These are phyloP conservation scores for Peromyscus aztecus DNA, from an alignment of 2,797 vertebrate species.

Conservation along the genomic window DNA sequence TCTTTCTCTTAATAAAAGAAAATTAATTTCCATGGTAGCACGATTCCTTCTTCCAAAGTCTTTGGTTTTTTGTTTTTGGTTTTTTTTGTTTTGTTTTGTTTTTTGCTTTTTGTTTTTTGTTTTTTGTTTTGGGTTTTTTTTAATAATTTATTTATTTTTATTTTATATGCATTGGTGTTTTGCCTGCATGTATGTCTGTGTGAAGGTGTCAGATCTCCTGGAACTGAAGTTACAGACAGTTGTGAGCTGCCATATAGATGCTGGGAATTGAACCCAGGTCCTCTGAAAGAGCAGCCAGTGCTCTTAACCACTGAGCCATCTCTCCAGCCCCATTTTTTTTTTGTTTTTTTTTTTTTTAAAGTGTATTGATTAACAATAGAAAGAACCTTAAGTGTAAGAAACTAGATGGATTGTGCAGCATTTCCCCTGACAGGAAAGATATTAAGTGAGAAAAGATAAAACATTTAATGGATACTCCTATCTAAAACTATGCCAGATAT, in stretches of 20 bases:
- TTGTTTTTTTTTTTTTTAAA: not conserved
- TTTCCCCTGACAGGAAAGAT: conserved; percentile 54
- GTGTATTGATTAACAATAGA: conserved; percentile 42
- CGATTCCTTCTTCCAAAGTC: conserved; percentile 24
- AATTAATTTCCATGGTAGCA: conserved; percentile 38
- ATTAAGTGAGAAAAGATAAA: conserved; percentile 68
- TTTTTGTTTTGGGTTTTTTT: not conserved
- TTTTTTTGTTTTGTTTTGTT: too few species aligned
- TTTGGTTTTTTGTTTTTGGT: not conserved
- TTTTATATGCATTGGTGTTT: too few species aligned
- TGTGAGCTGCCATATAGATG: too few species aligned
- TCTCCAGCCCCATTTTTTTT: too few species aligned
- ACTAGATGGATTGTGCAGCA: conserved; percentile 36
- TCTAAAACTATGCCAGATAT: conserved; percentile 51
- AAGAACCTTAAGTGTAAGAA: conserved; percentile 62
- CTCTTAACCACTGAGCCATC: too few species aligned
- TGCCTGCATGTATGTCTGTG: too few species aligned
- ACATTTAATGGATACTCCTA: conserved; percentile 31
- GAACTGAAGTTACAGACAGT: too few species aligned
- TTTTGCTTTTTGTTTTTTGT: too few species aligned
- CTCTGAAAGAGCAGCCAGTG: too few species aligned
- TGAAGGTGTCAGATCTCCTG: too few species aligned
- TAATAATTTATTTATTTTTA: too few species aligned
- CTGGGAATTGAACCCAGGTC: too few species aligned
- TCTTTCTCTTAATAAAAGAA: conserved; percentile 54